phyloP scores from a whole-genome alignment of 2,797 vertebrate genomes.

The Chrysocyon brachyurus region DNA sequence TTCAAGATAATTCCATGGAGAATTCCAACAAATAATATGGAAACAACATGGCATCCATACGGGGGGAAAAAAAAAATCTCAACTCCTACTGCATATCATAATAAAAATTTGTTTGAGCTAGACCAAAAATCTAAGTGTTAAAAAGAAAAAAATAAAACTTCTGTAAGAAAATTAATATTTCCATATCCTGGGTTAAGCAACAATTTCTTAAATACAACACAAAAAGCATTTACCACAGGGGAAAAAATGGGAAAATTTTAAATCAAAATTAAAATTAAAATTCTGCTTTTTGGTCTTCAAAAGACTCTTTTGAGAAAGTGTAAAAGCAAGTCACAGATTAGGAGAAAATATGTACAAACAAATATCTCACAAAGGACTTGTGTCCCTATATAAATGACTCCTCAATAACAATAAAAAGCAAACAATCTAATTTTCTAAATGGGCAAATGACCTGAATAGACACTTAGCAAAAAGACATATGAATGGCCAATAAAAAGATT shows the following conservation, averaged over 20 bases:
- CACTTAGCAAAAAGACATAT: not conserved
- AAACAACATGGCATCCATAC: not conserved
- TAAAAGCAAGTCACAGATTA: not conserved
- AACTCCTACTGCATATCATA: not conserved
- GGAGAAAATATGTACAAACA: not conserved
- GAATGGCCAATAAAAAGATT: constrained; percentile 1
- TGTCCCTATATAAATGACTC: not conserved
- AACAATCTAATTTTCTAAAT: constrained; percentile 11
- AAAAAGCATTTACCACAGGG: not conserved
- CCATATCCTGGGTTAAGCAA: not conserved
- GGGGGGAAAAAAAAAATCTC: not conserved
- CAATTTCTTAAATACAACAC: constrained; percentile 15
- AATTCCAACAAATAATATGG: constrained; percentile 11
- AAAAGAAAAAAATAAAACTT: constrained; percentile 35
- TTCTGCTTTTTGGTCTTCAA: constrained; percentile 26
- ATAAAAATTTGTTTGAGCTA: constrained; percentile 38
- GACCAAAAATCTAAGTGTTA: not conserved
- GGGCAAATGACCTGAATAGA: not conserved
- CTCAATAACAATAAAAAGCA: constrained; percentile 31
- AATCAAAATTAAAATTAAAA: constrained; percentile 60
- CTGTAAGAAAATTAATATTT: constrained; percentile 24
- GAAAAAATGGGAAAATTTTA: not conserved
- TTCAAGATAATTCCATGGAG: not conserved
- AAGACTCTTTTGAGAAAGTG: constrained; percentile 24
- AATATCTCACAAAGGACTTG: not conserved